These are phyloP conservation scores for Cariama cristata DNA, from an alignment of 2,113 vertebrate genomes.

Conservation along the genomic window DNA sequence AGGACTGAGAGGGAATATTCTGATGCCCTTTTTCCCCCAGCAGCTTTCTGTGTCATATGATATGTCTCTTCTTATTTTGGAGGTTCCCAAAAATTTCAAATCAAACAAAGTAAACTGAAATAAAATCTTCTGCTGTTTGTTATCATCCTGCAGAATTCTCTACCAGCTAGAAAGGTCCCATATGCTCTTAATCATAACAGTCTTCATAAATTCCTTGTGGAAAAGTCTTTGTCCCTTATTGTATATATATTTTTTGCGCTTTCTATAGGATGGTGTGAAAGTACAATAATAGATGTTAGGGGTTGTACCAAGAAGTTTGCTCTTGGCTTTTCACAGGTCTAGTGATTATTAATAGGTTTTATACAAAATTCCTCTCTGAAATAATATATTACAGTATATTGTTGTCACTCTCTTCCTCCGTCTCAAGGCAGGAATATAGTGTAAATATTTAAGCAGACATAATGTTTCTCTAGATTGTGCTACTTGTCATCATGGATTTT, in stretches of 20 bases:
- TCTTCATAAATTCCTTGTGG: slow-evolving; percentile 51
- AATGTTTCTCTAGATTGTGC: slow-evolving; percentile 79
- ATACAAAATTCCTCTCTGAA: slow-evolving; percentile 55
- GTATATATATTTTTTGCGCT: slow-evolving; percentile 69
- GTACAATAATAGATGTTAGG: slow-evolving; percentile 35
- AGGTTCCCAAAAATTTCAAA: slow-evolving; percentile 44
- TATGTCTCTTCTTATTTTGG: slow-evolving; percentile 16
- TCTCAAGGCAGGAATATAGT: slow-evolving; percentile 57
- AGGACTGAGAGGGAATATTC: slow-evolving; percentile 52
- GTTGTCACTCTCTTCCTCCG: slow-evolving; percentile 14
- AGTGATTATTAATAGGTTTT: slow-evolving; percentile 34
- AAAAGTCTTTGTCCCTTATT: slow-evolving; percentile 47
- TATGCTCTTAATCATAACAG: slow-evolving; percentile 39
- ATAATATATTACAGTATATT: slow-evolving; percentile 8
- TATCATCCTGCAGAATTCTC: slow-evolving; percentile 35
- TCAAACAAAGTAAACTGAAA: slow-evolving; percentile 31
- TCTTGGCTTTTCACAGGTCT: slow-evolving; percentile 39
- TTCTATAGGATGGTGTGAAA: slow-evolving; percentile 58
- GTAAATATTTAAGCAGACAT: slow-evolving; percentile 61
- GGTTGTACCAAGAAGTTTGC: slow-evolving; percentile 10
- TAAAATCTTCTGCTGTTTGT: slow-evolving; percentile 46
- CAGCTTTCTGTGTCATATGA: not conserved
- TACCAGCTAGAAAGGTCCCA: slow-evolving; percentile 12
- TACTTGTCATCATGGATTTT: slow-evolving; percentile 78
- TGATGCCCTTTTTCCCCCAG: slow-evolving; percentile 12